These are phyloP conservation scores for Lytechinus pictus DNA, from an alignment of 35 echinoderm and acorn worm genomes.

Conservation along the genomic window DNA sequence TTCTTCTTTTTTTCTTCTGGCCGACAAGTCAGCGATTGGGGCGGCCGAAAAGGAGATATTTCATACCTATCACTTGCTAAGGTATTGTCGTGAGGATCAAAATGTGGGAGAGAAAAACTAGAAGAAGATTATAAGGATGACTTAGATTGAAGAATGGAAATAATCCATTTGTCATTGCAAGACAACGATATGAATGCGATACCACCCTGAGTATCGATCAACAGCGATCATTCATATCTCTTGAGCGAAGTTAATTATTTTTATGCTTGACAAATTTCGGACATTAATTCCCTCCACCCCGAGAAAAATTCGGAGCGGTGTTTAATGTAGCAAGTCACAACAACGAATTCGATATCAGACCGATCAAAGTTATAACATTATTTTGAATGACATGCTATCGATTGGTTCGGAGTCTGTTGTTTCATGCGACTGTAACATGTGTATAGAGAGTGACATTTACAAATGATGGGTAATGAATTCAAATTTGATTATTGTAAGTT, in stretches of 20 bases:
- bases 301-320: no score
- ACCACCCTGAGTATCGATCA: conserved; percentile 15
- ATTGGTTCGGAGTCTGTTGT: no score
- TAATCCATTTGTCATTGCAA: conserved; percentile 28
- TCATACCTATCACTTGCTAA: neutral
- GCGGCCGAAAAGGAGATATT: neutral
- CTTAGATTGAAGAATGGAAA: neutral
- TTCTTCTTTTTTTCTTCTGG: no score
- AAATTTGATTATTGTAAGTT: no score
- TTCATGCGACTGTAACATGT: no score
- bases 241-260: neutral
- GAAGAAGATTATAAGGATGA: conserved; percentile 26
- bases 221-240: neutral
- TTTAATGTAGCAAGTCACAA: no score
- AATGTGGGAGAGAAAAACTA: neutral
- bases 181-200: neutral
- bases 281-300: neutral
- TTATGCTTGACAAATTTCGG: neutral
- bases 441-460: no score
- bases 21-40: neutral
- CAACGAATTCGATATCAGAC: no score
- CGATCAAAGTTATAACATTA: no score
- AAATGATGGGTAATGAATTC: no score
- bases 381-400: no score
- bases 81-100: neutral